Base-by-base conservation (phyloP, 2,888 invertebrate genomes). In the Thereva unica region DNA sequence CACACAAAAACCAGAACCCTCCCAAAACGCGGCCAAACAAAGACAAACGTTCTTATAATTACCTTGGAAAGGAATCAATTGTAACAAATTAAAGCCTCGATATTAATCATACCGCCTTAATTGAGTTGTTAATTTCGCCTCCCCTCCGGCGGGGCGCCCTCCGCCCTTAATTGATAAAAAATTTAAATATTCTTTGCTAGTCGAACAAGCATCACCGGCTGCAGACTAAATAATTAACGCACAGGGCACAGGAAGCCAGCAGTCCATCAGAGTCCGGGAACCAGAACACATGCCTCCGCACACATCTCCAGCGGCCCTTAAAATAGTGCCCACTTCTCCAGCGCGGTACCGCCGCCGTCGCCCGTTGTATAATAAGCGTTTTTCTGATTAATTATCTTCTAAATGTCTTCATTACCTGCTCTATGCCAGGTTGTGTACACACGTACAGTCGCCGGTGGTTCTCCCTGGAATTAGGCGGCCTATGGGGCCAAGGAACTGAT, bases 321-420 rank as follows among this genome's bases (percentile, higher is more conserved):
- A 49, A 23, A 23, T 23, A 23, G 23, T 2, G 23, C 23, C 23
- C 2, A 23, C 23, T 23, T 23, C 23, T 23, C 23, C 23, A 23
- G 23, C 23, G 23, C 23, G 23, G 23, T 23, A 23, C 23, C 23
- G 23, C 23, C 23, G 23, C 23, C 23, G 23, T 23, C 23, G 23
- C 2, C 23, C 23, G 23, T 23, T 23, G 23, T 23, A 23, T 23
- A 23, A 23, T 23, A 23, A 23, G 23, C 23, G 23, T 41, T 40
- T 61, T 61, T 61, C 61, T 61, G 61, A 61, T 61, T 61, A 61
- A 61, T 61, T 61, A 61, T 50, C 47, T 12, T 49, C 38, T 54
- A 49, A 49, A 59, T 47, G 59, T 49, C 59, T 59, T 59, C 49
- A 59, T 59, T 59, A 59, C 40, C 37, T 6, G 12, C 40, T 23